Base-by-base conservation (phyloP, 2,888 invertebrate genomes). In the Nomada fabriciana region DNA sequence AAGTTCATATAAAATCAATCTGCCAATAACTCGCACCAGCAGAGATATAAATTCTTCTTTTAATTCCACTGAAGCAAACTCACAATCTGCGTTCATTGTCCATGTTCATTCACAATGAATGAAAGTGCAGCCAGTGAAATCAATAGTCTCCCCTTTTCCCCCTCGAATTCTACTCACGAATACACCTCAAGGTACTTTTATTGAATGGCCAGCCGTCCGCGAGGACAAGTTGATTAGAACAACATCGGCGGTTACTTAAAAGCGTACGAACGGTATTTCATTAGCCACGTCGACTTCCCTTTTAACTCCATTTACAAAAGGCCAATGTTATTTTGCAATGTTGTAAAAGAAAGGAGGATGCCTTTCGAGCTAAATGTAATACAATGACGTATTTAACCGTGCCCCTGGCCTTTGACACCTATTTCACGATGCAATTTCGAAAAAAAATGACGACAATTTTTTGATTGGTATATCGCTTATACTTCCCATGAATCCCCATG, bases 401-500 rank as follows among this genome's bases (percentile, higher is more conserved):
- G 36, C 36, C 13, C 15, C 43, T 15, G n/a, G 9, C 13, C 57
- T 2, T 1, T 10, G 52, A 29, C 63, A 23, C 43, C 18, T 53
- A 4, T 61, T 67, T 72, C 63, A 68, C 63, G 52, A 65, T 53
- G 50, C 61, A 47, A 70, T 63, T 68, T 60, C 52, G 42, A 53
- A 42, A 7, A n/a, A 42, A 50, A 57, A 20, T 3, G 29, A 42
- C 20, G 55, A 59, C 25, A 81, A 76, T 76, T 74, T 81, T 71
- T 81, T 76, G 76, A 86, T 82, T 52, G 76, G 68, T 76, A 68
- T 87, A 36, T 36, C 36, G 36, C 80, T 74, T 63, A 80, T 76
- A 79, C 87, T 87, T 87, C 79, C 84, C 87, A 85, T 84, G 86
- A 84, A 76, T 76, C 61, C 76, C 50, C 36, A 64, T 47, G 73